Evolutionary conservation across 2,797 vertebrate genomes (phyloP).

Genomic region (Amphiprion clarkii): DNA sequence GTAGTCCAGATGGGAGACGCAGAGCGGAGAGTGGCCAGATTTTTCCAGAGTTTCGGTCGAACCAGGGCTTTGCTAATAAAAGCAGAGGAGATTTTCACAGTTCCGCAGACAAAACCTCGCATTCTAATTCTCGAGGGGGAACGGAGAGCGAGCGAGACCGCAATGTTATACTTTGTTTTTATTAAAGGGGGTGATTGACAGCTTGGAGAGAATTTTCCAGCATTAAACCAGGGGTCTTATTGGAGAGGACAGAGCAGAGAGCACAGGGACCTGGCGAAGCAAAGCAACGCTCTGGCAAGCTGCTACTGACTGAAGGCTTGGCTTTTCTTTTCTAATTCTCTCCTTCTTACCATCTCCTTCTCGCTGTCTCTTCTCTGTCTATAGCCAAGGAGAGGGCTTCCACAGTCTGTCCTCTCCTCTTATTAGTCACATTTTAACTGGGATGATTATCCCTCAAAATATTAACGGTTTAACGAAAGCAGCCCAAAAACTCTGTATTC

Average conservation of each 20-base stretch:
- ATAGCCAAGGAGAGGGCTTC: conserved; percentile 33
- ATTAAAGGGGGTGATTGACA: conserved; percentile 89
- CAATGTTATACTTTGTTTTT: conserved; percentile 91
- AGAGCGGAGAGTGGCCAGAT: conserved; percentile 80
- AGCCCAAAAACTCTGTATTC: background rate
- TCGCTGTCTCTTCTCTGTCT: conserved; percentile 54
- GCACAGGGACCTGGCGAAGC: conserved; percentile 79
- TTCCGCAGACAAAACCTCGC: conserved; percentile 87
- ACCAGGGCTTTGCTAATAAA: conserved; percentile 86
- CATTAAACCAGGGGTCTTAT: conserved; percentile 86
- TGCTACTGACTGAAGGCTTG: conserved; percentile 82
- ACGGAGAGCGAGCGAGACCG: conserved; percentile 85
- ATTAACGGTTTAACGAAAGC: background rate
- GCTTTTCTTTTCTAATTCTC: conserved; percentile 59
- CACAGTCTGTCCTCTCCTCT: conserved; percentile 26
- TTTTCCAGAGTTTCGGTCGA: conserved; percentile 86
- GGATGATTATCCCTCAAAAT: background rate
- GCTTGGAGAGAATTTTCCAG: conserved; percentile 87
- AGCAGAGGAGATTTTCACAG: conserved; percentile 88
- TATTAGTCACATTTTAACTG: background rate
- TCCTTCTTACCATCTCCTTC: conserved; percentile 57
- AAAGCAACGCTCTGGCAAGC: conserved; percentile 79
- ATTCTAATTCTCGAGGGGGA: conserved; percentile 84
- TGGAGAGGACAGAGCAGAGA: conserved; percentile 85
- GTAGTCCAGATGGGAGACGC: conserved; percentile 86